These are phyloP conservation scores for Mirounga angustirostris DNA, from an alignment of 2,113 vertebrate genomes.

Conservation along the genomic window DNA sequence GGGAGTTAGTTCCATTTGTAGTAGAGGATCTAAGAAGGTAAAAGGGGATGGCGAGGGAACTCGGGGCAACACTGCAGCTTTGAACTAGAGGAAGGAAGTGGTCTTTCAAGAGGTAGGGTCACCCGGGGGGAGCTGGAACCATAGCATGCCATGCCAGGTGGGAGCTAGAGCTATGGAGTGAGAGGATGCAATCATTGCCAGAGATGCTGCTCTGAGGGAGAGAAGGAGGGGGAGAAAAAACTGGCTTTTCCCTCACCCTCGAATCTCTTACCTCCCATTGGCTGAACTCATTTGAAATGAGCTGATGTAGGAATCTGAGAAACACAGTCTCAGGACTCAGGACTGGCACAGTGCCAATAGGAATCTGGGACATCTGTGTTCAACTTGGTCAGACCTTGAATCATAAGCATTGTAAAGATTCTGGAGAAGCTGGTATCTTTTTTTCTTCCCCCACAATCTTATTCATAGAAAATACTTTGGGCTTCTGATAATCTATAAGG, in stretches of 20 bases:
- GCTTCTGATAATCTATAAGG: neutral
- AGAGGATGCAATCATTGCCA: neutral
- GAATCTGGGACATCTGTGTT: neutral
- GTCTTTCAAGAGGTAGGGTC: neutral
- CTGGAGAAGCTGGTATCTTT: neutral
- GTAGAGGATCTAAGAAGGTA: neutral
- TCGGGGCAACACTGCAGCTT: neutral
- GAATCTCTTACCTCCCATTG: neutral
- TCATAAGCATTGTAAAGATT: neutral
- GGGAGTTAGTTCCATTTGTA: neutral
- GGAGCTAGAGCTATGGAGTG: rapidly evolving
- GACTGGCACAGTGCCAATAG: neutral
- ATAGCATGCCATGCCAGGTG: neutral
- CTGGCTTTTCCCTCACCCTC: neutral
- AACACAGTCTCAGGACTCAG: neutral
- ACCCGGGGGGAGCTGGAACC: neutral
- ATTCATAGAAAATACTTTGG: neutral
- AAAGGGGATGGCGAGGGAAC: neutral
- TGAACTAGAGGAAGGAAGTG: neutral
- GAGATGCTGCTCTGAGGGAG: neutral
- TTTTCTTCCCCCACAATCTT: neutral
- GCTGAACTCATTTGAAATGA: neutral
- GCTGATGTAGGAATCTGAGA: neutral
- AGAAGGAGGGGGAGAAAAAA: too few species aligned
- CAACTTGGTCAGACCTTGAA: neutral